phyloP scores from a whole-genome alignment of 2,113 vertebrate genomes.

The Hippocampus mohnikei region DNA sequence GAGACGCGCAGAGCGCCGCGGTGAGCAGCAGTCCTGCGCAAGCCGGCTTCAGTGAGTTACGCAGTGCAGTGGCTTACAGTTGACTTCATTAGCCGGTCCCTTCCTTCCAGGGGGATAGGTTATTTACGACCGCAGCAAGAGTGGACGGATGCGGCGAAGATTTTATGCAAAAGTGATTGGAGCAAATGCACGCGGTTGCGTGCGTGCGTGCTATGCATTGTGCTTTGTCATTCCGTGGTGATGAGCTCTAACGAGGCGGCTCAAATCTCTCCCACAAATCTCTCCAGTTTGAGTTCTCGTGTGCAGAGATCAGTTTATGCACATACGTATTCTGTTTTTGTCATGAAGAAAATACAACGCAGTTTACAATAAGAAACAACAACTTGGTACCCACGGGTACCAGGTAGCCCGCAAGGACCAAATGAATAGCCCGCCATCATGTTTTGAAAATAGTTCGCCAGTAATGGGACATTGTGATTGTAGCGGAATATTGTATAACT shows the following conservation, averaged over 20 bases:
- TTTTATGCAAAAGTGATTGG: constrained; percentile 27
- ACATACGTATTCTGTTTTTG: neutral
- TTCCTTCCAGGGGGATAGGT: constrained; percentile 39
- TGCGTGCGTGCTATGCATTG: constrained; percentile 9
- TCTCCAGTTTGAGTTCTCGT: neutral
- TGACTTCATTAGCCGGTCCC: constrained; percentile 64
- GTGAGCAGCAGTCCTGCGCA: constrained; percentile 38
- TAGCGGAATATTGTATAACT: too few species aligned
- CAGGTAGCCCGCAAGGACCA: too few species aligned
- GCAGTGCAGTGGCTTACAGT: constrained; percentile 64
- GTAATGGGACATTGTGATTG: too few species aligned
- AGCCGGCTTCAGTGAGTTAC: constrained; percentile 49
- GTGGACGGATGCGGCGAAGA: constrained; percentile 49
- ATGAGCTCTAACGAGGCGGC: neutral
- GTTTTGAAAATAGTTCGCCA: too few species aligned
- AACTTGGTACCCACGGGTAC: too few species aligned
- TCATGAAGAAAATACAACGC: neutral
- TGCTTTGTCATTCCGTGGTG: constrained; percentile 5
- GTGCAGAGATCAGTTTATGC: neutral
- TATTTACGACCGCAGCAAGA: constrained; percentile 54
- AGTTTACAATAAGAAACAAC: neutral
- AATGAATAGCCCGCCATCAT: too few species aligned
- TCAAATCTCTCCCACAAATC: neutral
- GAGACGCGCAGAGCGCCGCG: constrained; percentile 31
- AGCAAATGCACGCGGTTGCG: constrained; percentile 7